Percentiles rank a stretch among this genome's conserved stretches.
These are phyloP conservation scores for Drosophila percnosoma DNA, from an alignment of 2,888 invertebrate genomes.

Conservation along the genomic window DNA sequence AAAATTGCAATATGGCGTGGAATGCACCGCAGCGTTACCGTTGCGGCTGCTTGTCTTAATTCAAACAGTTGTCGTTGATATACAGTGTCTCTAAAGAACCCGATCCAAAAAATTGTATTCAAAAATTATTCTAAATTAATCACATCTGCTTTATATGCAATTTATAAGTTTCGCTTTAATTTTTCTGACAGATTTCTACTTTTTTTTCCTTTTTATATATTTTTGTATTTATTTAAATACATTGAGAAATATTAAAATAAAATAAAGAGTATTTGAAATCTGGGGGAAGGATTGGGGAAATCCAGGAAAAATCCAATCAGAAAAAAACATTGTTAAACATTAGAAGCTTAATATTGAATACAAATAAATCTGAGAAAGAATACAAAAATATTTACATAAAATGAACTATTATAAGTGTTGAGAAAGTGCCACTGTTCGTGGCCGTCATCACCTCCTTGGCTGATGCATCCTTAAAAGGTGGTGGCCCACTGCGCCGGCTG, in stretches of 20 bases:
- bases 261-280: background rate
- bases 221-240: background rate
- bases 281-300: background rate
- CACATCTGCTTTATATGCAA: background rate
- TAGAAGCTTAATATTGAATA: background rate
- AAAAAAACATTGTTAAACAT: background rate
- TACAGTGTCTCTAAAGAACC: conserved; percentile 30
- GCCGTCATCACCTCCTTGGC: conserved; percentile 49
- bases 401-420: no score
- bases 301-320: background rate
- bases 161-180: background rate
- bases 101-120: background rate
- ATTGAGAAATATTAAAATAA: background rate
- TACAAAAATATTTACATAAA: background rate
- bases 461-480: conserved; percentile 83
- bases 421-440: conserved; percentile 36
- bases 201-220: background rate
- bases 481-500: conserved; percentile 67
- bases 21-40: conserved; percentile 66
- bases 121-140: background rate
- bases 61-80: conserved; percentile 59
- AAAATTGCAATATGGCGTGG: conserved; percentile 74
- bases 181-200: background rate
- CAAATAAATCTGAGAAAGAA: background rate
- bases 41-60: conserved; percentile 73